These are phyloP conservation scores for Argentina silus DNA, from an alignment of 2,797 vertebrate genomes.

Conservation along the genomic window DNA sequence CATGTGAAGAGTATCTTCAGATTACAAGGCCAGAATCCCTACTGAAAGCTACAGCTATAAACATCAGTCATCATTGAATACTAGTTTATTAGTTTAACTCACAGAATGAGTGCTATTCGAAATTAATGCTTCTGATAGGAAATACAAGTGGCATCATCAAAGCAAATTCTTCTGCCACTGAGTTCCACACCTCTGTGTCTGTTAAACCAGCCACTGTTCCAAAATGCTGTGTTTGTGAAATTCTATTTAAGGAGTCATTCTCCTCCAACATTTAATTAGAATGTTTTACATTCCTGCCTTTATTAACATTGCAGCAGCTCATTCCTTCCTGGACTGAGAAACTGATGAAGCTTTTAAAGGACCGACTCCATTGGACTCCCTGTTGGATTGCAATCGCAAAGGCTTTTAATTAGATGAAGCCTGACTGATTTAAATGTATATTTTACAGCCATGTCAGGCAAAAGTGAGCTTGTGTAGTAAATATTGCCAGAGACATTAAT, in stretches of 20 bases:
- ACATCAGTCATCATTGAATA: neutral
- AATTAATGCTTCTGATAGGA: neutral
- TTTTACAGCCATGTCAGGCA: slow-evolving; percentile 74
- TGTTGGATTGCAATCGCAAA: slow-evolving; percentile 70
- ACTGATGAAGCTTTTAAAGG: slow-evolving; percentile 72
- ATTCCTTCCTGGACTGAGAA: slow-evolving; percentile 15
- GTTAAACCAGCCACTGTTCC: slow-evolving; percentile 29
- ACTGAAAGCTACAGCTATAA: too few relatives aligned
- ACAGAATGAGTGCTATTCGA: too few relatives aligned
- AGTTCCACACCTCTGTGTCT: neutral
- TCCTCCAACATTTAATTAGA: slow-evolving; percentile 59
- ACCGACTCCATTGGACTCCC: slow-evolving; percentile 49
- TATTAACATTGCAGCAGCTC: slow-evolving; percentile 57
- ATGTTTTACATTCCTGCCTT: slow-evolving; percentile 65
- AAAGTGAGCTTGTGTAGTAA: slow-evolving; percentile 66
- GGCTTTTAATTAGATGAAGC: slow-evolving; percentile 81
- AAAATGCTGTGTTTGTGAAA: slow-evolving; percentile 44
- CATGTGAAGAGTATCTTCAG: neutral
- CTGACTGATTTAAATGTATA: slow-evolving; percentile 70
- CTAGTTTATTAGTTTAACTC: too few relatives aligned
- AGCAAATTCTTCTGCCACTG: neutral
- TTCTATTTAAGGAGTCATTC: slow-evolving; percentile 38
- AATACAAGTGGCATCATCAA: neutral
- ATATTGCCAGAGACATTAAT: slow-evolving; percentile 73
- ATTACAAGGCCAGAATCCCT: neutral